Evolutionary conservation across 2,888 invertebrate species (phyloP).

Genomic region (Gisinianus flammeolus): DNA sequence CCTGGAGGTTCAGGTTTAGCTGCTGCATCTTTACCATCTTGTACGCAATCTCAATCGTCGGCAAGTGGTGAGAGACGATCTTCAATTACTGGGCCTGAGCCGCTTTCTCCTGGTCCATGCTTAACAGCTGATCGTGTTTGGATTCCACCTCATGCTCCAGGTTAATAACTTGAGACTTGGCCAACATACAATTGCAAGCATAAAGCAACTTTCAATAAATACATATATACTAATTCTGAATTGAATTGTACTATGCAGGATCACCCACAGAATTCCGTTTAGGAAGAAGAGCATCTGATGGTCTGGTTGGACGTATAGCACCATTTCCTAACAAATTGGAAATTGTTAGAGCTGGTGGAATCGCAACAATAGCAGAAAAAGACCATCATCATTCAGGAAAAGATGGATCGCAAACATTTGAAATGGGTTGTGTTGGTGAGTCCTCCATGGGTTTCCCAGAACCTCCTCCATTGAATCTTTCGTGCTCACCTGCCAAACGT

Average conservation of each 20-base stretch:
- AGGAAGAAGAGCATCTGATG: conserved; percentile 84
- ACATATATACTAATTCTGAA: too few species aligned
- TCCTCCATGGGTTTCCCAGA: neutral
- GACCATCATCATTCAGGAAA: neutral
- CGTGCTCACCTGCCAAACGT: conserved; percentile 56
- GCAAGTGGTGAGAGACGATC: conserved; percentile 46
- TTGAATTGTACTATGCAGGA: too few species aligned
- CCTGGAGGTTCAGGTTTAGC: conserved; percentile 54
- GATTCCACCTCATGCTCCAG: conserved; percentile 53
- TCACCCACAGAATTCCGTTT: conserved; percentile 78
- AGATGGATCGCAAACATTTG: neutral
- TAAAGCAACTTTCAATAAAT: neutral
- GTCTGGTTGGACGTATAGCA: conserved; percentile 70
- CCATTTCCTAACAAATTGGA: conserved; percentile 55
- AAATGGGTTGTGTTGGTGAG: neutral
- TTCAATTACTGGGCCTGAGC: conserved; percentile 52
- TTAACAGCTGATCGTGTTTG: conserved; percentile 55
- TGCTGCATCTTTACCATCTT: conserved; percentile 55
- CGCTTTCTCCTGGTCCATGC: conserved; percentile 51
- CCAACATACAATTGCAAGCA: neutral
- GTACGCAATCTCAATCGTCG: conserved; percentile 45
- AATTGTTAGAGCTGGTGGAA: conserved; percentile 55
- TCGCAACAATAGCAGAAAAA: conserved; percentile 26
- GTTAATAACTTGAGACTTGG: too few species aligned
- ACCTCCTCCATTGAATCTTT: conserved; percentile 44